A percentile compares a stretch with the other conserved stretches of the same genome.
phyloP scores from a whole-genome alignment of 1,140 invertebrate species.

The Marisa cornuarietis region DNA sequence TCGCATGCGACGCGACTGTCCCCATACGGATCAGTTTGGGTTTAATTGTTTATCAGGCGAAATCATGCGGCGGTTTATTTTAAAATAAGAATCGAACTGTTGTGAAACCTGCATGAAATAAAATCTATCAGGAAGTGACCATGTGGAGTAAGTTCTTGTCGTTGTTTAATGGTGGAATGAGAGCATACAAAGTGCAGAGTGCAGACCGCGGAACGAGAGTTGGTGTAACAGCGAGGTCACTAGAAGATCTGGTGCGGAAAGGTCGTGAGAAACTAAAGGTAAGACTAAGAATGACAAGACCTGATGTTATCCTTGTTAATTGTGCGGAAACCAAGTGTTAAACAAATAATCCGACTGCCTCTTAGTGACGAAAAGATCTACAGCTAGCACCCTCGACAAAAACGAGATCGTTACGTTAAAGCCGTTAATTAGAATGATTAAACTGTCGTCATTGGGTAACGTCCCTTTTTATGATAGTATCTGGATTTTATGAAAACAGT shows the following conservation, averaged over 20 bases:
- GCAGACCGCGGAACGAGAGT: constrained; percentile 40
- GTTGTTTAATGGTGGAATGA: constrained; percentile 52
- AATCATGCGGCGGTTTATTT: neutral
- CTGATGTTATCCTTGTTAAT: neutral
- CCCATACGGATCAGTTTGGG: neutral
- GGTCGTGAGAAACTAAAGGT: constrained; percentile 54
- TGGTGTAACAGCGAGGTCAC: constrained; percentile 48
- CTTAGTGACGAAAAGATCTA: neutral
- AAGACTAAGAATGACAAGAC: neutral
- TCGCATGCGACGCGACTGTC: neutral
- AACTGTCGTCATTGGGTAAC: neutral
- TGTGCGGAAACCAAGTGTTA: neutral
- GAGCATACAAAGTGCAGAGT: constrained; percentile 57
- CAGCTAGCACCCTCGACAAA: neutral
- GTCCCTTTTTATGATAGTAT: neutral
- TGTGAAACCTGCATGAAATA: no score
- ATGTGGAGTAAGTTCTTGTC: constrained; percentile 45
- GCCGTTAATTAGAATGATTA: neutral
- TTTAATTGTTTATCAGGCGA: neutral
- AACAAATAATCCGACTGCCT: neutral
- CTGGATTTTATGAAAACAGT: no score
- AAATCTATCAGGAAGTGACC: no score
- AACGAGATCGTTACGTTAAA: neutral
- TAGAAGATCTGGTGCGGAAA: constrained; percentile 50
- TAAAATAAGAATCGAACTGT: neutral